Evolutionary conservation across 2,113 vertebrate species (phyloP).

Genomic region (Embiotoca jacksoni): DNA sequence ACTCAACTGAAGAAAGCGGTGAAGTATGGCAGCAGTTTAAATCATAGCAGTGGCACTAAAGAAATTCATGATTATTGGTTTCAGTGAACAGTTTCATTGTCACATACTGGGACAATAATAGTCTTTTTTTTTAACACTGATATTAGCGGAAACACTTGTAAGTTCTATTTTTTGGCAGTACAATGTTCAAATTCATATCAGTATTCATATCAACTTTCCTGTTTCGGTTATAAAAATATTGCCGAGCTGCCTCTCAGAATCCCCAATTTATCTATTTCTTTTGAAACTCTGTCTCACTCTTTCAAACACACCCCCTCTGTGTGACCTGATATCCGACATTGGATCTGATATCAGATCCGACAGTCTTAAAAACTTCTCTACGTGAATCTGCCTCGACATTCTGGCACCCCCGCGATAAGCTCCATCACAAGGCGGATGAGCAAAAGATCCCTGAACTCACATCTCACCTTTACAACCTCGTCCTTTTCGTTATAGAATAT

Average conservation of each 20-base stretch:
- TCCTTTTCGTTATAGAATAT: slow-evolving; percentile 84
- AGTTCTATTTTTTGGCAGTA: slow-evolving; percentile 20
- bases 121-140: slow-evolving; percentile 14
- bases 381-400: slow-evolving; percentile 21
- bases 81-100: slow-evolving; percentile 33
- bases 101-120: not conserved
- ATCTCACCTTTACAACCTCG: slow-evolving; percentile 84
- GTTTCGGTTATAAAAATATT: slow-evolving; percentile 11
- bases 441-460: not conserved
- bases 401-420: slow-evolving; percentile 26
- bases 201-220: not conserved
- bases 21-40: not conserved
- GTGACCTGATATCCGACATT: slow-evolving; percentile 26
- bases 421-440: not conserved
- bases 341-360: slow-evolving; percentile 38
- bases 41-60: not conserved
- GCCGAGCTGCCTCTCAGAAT: slow-evolving; percentile 27
- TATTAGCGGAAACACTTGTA: slow-evolving; percentile 13
- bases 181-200: slow-evolving; percentile 32
- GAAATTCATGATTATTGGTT: slow-evolving; percentile 14
- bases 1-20: not conserved
- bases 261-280: slow-evolving; percentile 9
- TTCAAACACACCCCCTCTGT: slow-evolving; percentile 27
- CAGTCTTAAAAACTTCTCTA: slow-evolving; percentile 17
- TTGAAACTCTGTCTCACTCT: not conserved